Conservation (phyloP, 2,113 vertebrate species). For the Megaleporinus macrocephalus region DNA sequence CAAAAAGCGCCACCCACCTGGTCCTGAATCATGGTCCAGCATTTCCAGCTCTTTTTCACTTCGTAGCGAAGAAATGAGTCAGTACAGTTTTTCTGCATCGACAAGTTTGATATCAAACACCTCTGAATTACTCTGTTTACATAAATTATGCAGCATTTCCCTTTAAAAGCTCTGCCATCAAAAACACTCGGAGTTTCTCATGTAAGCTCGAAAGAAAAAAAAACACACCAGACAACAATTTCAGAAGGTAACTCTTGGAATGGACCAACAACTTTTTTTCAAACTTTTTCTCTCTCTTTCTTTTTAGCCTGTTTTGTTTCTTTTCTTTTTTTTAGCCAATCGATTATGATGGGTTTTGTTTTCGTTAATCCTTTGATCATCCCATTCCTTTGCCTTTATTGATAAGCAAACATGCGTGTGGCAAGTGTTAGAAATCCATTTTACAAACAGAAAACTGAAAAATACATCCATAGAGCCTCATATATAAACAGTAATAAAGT, state of each 20-base stretch:
- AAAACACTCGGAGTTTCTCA: too few relatives aligned
- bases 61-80: too few relatives aligned
- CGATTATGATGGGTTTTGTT: constrained; percentile 35
- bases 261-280: constrained; percentile 74
- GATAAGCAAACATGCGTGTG: constrained; percentile 93
- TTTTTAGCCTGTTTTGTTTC: constrained; percentile 7
- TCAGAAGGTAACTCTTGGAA: constrained; percentile 81
- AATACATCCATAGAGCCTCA: constrained; percentile 97
- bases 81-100: too few relatives aligned
- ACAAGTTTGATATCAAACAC: too few relatives aligned
- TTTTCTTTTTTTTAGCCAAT: constrained; percentile 58
- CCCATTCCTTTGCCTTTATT: constrained; percentile 94
- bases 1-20: too few relatives aligned
- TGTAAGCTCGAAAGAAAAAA: background rate
- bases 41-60: too few relatives aligned
- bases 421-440: constrained; percentile 91
- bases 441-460: constrained; percentile 97
- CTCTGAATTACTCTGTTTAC: too few relatives aligned
- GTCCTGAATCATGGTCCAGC: too few relatives aligned
- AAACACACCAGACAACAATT: constrained; percentile 79
- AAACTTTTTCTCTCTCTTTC: background rate
- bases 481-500: constrained; percentile 99
- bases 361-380: constrained; percentile 49
- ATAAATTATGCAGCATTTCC: too few relatives aligned
- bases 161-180: too few relatives aligned